phyloP scores from a whole-genome alignment of 2,113 vertebrate genomes.

The Urocitellus parryii region DNA sequence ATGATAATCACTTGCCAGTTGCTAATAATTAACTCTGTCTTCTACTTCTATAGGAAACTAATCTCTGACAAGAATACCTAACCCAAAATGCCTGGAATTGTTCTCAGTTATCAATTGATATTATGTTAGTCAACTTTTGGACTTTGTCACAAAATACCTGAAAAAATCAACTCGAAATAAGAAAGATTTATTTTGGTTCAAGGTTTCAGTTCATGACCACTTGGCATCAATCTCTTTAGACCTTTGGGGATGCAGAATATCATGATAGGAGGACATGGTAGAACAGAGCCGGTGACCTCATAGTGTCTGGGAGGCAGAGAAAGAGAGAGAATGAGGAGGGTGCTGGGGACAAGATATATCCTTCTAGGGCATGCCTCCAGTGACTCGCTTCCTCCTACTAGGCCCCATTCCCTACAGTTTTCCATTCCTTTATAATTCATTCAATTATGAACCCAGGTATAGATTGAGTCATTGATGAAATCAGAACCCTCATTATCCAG shows the following conservation, averaged over 20 bases:
- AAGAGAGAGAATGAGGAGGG: neutral
- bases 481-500: neutral
- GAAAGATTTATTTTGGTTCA: neutral
- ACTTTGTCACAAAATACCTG: neutral
- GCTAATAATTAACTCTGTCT: neutral
- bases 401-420: neutral
- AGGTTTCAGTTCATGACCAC: neutral
- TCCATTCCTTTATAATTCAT: neutral
- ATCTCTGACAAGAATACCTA: neutral
- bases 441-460: neutral
- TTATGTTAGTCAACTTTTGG: neutral
- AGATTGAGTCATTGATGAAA: neutral
- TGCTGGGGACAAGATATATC: too few species aligned
- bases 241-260: neutral
- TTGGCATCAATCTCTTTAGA: neutral
- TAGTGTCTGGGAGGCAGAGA: neutral
- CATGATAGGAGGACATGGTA: neutral
- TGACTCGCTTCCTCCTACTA: neutral
- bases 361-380: neutral
- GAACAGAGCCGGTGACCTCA: neutral
- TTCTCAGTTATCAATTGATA: neutral
- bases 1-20: neutral
- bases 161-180: neutral
- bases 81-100: neutral
- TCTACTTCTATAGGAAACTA: neutral